phyloP scores from a whole-genome alignment of 2,113 vertebrate genomes.

The Ammospiza nelsoni region DNA sequence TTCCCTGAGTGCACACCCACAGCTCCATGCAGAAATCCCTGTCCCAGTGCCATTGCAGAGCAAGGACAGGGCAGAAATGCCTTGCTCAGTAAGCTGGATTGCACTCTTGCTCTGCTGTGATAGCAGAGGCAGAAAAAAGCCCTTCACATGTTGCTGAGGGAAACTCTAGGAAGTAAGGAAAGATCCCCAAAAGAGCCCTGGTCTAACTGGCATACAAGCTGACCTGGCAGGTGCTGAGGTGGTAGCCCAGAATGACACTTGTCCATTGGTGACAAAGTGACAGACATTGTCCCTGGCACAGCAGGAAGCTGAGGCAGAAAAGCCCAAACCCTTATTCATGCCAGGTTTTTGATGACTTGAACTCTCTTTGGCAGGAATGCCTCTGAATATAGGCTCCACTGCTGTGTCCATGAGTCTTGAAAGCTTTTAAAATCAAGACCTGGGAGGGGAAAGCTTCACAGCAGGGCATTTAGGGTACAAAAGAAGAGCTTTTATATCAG shows the following conservation, averaged over 20 bases:
- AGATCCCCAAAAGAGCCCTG: not conserved
- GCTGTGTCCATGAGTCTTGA: not conserved
- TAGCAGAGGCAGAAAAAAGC: not conserved
- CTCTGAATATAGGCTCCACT: not conserved
- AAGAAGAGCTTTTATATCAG: not conserved
- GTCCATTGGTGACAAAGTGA: not conserved
- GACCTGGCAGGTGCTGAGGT: not conserved
- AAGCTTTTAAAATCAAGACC: not conserved
- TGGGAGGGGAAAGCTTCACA: not conserved
- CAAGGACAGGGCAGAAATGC: not conserved
- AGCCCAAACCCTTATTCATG: not conserved
- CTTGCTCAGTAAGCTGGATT: fast-evolving
- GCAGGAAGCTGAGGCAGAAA: not conserved
- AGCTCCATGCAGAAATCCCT: not conserved
- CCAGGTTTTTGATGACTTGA: not conserved
- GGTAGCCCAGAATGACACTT: not conserved
- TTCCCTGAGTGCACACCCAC: not conserved
- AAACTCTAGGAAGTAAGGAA: not conserved
- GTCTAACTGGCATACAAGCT: not conserved
- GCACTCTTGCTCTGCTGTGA: not conserved
- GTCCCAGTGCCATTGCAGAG: not conserved
- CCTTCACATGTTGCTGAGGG: not conserved
- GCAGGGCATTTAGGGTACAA: not conserved
- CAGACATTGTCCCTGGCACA: not conserved
- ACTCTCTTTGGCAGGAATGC: not conserved